Evolutionary conservation across 2,888 invertebrate species (phyloP).

Genomic region (Macroteleia sp.): DNA sequence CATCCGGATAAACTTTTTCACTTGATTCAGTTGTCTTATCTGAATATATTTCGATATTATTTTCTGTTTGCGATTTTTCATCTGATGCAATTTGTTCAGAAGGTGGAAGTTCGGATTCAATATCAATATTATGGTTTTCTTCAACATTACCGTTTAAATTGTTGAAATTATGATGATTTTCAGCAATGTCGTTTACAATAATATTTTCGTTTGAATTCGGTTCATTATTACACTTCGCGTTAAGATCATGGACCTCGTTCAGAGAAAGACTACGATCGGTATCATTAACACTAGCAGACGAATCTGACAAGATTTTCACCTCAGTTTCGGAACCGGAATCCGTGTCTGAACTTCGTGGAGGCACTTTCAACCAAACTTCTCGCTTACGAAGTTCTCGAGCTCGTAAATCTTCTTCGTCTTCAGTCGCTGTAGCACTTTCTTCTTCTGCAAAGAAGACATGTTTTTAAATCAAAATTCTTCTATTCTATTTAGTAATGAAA

Average conservation of each 20-base stretch:
- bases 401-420: constrained; percentile 89
- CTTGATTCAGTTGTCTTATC: no score
- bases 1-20: no score
- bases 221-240: background rate
- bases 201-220: background rate
- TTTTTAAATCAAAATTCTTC: no score
- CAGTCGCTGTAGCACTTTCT: constrained; percentile 89
- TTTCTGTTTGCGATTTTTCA: no score
- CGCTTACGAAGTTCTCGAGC: constrained; percentile 88
- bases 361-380: constrained; percentile 88
- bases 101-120: no score
- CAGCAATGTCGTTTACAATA: background rate
- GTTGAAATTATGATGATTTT: no score
- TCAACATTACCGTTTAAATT: no score
- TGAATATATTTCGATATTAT: no score
- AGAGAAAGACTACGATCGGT: constrained; percentile 34
- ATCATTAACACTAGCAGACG: constrained; percentile 61
- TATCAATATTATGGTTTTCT: no score
- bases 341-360: constrained; percentile 86
- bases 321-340: constrained; percentile 89
- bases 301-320: constrained; percentile 85
- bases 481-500: no score
- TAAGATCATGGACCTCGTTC: constrained; percentile 1
- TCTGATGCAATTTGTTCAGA: no score
- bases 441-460: no score